A percentile compares a stretch with the other conserved stretches of the same genome.
Conservation (phyloP, 2,113 vertebrate species). For the Macheiramphus alcinus region DNA sequence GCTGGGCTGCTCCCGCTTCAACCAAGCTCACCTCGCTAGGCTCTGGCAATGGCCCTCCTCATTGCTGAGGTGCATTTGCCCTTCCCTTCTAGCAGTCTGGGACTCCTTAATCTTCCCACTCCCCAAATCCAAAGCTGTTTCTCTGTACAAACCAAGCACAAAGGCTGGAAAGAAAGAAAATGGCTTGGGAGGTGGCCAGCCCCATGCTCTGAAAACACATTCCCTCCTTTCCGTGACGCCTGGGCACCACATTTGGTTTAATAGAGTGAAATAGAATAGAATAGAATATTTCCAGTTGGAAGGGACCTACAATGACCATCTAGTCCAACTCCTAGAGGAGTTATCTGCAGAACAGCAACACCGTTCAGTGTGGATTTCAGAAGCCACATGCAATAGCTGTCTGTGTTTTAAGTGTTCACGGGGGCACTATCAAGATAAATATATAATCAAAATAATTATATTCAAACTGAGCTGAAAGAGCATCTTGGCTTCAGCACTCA, state of each 20-base stretch:
- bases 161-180: background rate
- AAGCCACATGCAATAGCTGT: background rate
- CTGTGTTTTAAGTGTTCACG: background rate
- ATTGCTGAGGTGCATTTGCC: accelerated
- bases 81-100: background rate
- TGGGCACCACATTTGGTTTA: background rate
- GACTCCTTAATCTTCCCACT: background rate
- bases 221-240: background rate
- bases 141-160: background rate
- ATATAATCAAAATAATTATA: background rate
- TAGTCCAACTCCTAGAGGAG: background rate
- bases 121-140: background rate
- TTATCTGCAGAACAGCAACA: background rate
- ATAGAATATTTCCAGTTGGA: too few species aligned
- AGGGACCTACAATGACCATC: too few species aligned
- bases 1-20: background rate
- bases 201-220: background rate
- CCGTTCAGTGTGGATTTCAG: background rate
- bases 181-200: background rate
- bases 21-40: background rate
- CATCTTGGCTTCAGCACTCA: background rate
- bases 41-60: background rate
- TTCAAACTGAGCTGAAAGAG: background rate
- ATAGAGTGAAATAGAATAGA: too few species aligned
- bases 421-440: background rate